Conservation (phyloP, 2,888 invertebrate genomes). For the Tetanocera ferruginea region DNA sequence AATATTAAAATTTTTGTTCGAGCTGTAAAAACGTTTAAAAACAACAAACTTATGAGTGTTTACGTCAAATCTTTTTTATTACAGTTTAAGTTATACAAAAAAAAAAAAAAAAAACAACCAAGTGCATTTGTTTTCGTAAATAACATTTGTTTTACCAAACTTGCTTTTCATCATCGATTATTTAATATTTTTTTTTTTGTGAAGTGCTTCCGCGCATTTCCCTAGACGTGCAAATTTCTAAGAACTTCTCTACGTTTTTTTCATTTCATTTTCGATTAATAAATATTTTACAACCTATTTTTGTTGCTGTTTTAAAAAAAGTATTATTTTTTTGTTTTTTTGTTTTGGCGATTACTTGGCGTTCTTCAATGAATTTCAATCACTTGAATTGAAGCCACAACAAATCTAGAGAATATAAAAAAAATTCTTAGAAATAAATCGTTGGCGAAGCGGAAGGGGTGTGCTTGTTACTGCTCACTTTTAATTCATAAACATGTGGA, state of each 20-base stretch:
- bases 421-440: not conserved
- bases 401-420: not conserved
- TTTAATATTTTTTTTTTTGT: not conserved
- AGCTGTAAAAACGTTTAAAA: too few relatives aligned
- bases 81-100: too few relatives aligned
- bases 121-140: not conserved
- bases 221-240: not conserved
- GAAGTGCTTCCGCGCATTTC: not conserved
- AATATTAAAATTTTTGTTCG: too few relatives aligned
- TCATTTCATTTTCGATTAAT: not conserved
- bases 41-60: too few relatives aligned
- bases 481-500: constrained; percentile 7
- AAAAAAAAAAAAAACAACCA: too few relatives aligned
- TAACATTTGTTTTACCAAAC: not conserved
- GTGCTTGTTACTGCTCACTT: not conserved
- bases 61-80: too few relatives aligned
- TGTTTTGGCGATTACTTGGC: not conserved
- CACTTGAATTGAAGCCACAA: not conserved
- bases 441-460: too few relatives aligned
- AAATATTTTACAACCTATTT: constrained; percentile 13
- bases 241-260: constrained; percentile 5
- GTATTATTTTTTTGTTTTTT: too few relatives aligned
- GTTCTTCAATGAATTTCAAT: constrained; percentile 6
- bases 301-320: not conserved
- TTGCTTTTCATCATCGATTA: not conserved